Base-by-base conservation (phyloP, 1,140 invertebrate genomes). In the Calephelis nemesis region DNA sequence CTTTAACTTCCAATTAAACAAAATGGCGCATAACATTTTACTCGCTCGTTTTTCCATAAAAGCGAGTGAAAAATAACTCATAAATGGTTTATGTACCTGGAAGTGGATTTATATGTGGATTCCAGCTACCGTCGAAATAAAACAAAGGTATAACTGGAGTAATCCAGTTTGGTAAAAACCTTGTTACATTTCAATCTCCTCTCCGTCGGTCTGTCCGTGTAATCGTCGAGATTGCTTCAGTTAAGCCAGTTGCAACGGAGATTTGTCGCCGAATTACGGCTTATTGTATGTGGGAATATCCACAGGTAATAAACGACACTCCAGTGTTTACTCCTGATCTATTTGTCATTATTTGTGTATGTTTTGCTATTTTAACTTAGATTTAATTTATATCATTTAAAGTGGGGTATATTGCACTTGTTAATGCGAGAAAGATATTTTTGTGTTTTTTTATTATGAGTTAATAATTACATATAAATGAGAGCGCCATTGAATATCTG, bases 151-250 rank as follows among this genome's bases (percentile, higher is more conserved):
- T 66, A 58, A 66, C 64, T 50, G 65, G 49, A 40, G 64, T 66
- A 66, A 66, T 66, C 65, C 65, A 58, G 65, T 66, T 66, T 66
- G 49, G 72, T 70, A 73, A 69, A 69, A 73, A 73, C 69, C 72
- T 65, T 64, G 72, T 73, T 73, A 70, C 67, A 58, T 69, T 74
- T 71, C 73, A 74, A 74, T 74, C 70, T 74, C 73, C 47, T 65
- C 49, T 39, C 42, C 49, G 64, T 66, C 64, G 49, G 64, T 66
- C 64, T 66, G 64, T 66, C 64, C 30, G 63, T 66, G 64, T 66
- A 66, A 66, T 66, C 64, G 64, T 40, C 62, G 65, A 66, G 73
- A 71, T 71, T 69, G 67, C 62, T 58, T 15, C 49, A 65, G 73
- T 69, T 50, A 64, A 69, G 69, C 67, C 64, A 74, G 66, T 63